Conservation (phyloP, 2,113 vertebrate genomes). For the Centropus unirufus region DNA sequence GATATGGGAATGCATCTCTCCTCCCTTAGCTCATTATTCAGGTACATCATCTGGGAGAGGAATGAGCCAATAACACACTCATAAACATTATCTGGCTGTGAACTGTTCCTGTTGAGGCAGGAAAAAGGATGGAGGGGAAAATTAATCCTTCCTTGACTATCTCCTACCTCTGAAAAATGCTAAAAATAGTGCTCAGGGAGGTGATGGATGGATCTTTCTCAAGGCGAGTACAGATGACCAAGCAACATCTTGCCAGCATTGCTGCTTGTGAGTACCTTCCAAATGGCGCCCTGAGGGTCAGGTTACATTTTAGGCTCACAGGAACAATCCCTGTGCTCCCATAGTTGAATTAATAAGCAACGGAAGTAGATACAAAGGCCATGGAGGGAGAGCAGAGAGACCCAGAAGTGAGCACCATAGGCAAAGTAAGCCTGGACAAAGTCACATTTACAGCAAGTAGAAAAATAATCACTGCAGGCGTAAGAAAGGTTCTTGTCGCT, state of each 20-base stretch:
- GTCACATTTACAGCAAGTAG: background rate
- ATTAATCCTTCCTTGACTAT: background rate
- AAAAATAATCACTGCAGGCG: background rate
- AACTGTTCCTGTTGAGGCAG: background rate
- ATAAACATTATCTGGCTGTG: background rate
- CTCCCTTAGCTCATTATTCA: background rate
- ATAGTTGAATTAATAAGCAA: background rate
- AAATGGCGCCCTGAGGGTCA: background rate
- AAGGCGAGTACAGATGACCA: background rate
- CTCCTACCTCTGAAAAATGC: background rate
- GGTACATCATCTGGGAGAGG: rapidly evolving
- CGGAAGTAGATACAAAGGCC: background rate
- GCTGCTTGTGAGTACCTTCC: background rate
- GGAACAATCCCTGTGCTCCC: background rate
- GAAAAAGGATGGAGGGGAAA: background rate
- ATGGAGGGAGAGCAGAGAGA: background rate
- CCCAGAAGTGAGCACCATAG: rapidly evolving
- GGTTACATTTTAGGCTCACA: background rate
- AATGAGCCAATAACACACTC: background rate
- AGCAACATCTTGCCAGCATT: background rate
- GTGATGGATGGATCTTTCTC: background rate
- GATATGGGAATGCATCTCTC: background rate
- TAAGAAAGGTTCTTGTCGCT: background rate
- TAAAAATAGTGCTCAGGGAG: background rate
- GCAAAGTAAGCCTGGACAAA: background rate